Evolutionary conservation across 2,888 invertebrate genomes (phyloP).

Genomic region (Hirudinaria manillensis): DNA sequence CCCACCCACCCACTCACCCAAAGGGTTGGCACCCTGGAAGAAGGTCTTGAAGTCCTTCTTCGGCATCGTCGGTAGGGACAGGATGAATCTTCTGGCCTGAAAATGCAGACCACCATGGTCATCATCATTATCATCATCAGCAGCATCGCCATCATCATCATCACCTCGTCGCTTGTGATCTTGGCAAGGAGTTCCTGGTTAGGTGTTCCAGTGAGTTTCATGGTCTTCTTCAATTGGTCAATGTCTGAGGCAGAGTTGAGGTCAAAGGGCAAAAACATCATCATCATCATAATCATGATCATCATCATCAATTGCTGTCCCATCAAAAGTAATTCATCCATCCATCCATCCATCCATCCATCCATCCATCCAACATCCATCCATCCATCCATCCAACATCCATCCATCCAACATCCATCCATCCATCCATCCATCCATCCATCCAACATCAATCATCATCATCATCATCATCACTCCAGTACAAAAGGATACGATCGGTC

Average conservation of each 20-base stretch:
- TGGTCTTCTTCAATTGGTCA: conserved; percentile 60
- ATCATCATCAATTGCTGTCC: too few species aligned
- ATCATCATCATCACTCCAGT: background rate
- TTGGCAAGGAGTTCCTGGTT: conserved; percentile 85
- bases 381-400: too few species aligned
- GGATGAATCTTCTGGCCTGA: conserved; percentile 34
- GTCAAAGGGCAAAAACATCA: background rate
- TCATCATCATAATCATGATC: too few species aligned
- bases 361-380: too few species aligned
- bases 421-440: too few species aligned
- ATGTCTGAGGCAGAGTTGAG: conserved; percentile 63
- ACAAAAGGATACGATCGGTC: conserved; percentile 68
- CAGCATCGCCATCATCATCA: background rate
- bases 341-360: too few species aligned
- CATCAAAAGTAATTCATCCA: too few species aligned
- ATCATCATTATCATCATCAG: background rate
- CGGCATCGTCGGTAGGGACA: conserved; percentile 30
- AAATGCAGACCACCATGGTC: background rate
- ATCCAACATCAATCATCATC: too few species aligned
- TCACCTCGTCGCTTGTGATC: conserved; percentile 91
- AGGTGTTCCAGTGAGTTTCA: conserved; percentile 93
- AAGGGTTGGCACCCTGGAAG: conserved; percentile 36
- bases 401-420: too few species aligned
- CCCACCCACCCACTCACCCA: conserved; percentile 23
- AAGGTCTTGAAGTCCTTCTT: conserved; percentile 34